Evolutionary conservation across 2,888 invertebrate species (phyloP), one percentile per base, ranked within the genome.

Genomic region (Tolmerus cingulatus): DNA sequence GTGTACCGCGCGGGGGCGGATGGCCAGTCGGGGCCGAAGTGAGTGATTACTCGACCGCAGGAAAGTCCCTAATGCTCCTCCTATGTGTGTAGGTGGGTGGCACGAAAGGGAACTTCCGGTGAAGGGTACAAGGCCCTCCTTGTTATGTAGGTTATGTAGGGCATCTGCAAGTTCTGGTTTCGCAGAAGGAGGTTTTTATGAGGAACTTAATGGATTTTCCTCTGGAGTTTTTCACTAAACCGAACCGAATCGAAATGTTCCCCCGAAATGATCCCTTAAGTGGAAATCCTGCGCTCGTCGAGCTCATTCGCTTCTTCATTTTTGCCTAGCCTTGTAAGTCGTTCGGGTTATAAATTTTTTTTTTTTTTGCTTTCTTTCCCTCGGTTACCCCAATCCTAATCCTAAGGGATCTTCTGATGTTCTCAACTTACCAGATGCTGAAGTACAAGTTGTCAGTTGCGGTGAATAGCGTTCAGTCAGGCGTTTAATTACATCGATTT

Each of bases 401-500:
- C 34, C 86, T 86, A 46, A 37, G 19, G 57, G 78, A 30, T 43
- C 46, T 79, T 66, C 40, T 66, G 82, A 84, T 84, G 57, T 84
- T 85, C 74, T 43, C 74, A 85, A 91, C 92, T 93, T 93, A 96
- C 96, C 96, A 92, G 95, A 93, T 76, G 95, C 94, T 78, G 95
- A 95, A 87, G 95, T 95, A 91, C 95, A 95, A 88, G 95, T 93
- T 87, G 94, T 94, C 90, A 95, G 92, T 89, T 94, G 93, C 57
- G 95, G 94, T 88, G 95, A 94, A 91, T 96, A 96, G 90, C 94
- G 94, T 90, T 94, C 94, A 19, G 95, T 95, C 90, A 96, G 93
- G 90, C 96, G 93, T 91, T 95, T 94, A 90, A 96, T 95, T 88
- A 95, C 95, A 92, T 96, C 96, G 89, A 95, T 95, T 93, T 96